Conservation (phyloP, 1,140 invertebrate species). For the Papilio machaon region DNA sequence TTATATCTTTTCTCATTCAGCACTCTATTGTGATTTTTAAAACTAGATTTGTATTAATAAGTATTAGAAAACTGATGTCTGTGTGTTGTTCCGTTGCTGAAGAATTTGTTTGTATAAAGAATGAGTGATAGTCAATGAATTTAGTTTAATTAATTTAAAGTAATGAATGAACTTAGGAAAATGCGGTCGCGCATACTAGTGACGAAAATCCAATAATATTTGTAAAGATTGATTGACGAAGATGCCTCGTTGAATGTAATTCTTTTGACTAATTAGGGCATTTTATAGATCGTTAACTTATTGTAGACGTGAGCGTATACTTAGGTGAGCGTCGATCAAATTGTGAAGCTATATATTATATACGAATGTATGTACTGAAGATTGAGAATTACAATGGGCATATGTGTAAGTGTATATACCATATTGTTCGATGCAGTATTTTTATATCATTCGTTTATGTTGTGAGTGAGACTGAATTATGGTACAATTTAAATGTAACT, state of each 20-base stretch:
- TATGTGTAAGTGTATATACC: conserved; percentile 48
- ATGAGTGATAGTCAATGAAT: conserved; percentile 80
- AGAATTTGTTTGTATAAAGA: conserved; percentile 66
- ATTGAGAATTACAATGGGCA: conserved; percentile 54
- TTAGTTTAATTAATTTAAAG: conserved; percentile 81
- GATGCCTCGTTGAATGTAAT: conserved; percentile 79
- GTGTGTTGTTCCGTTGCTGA: conserved; percentile 74
- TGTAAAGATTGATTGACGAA: conserved; percentile 65
- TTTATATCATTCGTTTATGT: conserved; percentile 76
- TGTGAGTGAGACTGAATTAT: conserved; percentile 78
- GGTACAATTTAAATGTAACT: conserved; percentile 75
- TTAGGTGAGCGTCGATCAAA: conserved; percentile 75
- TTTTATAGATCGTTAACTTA: conserved; percentile 79
- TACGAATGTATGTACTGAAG: conserved; percentile 52
- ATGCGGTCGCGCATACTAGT: conserved; percentile 82
- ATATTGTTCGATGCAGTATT: conserved; percentile 77
- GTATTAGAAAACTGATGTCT: conserved; percentile 79
- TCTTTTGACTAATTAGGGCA: conserved; percentile 78
- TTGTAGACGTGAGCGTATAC: conserved; percentile 75
- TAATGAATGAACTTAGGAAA: conserved; percentile 80
- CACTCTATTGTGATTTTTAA: conserved; percentile 78
- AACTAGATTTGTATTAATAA: conserved; percentile 80
- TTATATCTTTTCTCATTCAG: conserved; percentile 70
- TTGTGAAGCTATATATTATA: conserved; percentile 64
- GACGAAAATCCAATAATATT: conserved; percentile 83